These are phyloP conservation scores for Hydriomena furcata DNA, from an alignment of 2,888 invertebrate genomes.

Conservation along the genomic window DNA sequence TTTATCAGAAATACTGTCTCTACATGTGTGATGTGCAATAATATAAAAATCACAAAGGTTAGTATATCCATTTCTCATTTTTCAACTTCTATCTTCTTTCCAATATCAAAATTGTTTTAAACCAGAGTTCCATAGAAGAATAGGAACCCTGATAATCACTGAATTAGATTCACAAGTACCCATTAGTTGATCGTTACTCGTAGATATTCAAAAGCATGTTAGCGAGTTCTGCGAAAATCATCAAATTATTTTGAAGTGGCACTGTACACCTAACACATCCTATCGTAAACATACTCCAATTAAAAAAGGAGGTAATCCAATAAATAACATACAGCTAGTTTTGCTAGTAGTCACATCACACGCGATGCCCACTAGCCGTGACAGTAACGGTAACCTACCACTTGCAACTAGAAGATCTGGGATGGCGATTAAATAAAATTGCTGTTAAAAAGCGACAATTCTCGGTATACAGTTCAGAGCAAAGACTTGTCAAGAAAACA, in stretches of 20 bases:
- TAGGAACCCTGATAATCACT: no score
- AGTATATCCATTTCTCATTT: slow-evolving; percentile 6
- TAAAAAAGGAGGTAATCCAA: slow-evolving; percentile 21
- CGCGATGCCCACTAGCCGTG: slow-evolving; percentile 60
- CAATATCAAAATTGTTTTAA: no score
- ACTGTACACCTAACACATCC: slow-evolving; percentile 4
- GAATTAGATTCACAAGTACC: no score
- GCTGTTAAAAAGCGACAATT: not conserved
- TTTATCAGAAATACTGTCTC: slow-evolving; percentile 15
- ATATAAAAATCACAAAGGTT: not conserved
- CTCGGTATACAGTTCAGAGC: not conserved
- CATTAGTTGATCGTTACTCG: no score
- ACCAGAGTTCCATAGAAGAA: no score
- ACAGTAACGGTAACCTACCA: slow-evolving; percentile 46
- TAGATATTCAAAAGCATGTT: no score
- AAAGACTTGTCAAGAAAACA: not conserved
- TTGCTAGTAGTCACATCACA: slow-evolving; percentile 46
- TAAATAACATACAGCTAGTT: slow-evolving; percentile 30
- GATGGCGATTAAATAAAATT: slow-evolving; percentile 10
- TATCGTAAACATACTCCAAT: slow-evolving; percentile 8
- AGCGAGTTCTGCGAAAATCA: not conserved
- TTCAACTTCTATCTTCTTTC: no score
- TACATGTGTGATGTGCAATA: slow-evolving; percentile 13
- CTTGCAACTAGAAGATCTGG: slow-evolving; percentile 14
- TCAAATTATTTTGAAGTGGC: slow-evolving; percentile 10